These are phyloP conservation scores for Ceratitis capitata DNA, from an alignment of 1,140 invertebrate genomes.

Conservation along the genomic window DNA sequence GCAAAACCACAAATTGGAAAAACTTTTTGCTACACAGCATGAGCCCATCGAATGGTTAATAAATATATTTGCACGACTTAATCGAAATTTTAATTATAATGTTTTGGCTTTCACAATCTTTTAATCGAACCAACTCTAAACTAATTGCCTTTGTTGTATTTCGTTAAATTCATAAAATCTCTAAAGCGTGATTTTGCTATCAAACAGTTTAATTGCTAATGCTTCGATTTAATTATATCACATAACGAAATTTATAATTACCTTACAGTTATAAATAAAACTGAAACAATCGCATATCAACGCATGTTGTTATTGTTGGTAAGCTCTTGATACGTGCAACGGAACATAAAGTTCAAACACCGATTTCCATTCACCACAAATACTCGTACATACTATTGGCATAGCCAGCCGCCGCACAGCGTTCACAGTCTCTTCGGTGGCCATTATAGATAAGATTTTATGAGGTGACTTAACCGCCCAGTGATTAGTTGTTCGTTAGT, in stretches of 20 bases:
- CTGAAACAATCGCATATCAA: not conserved
- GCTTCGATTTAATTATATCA: slow-evolving; percentile 15
- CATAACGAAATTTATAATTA: slow-evolving; percentile 15
- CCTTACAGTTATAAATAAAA: not conserved
- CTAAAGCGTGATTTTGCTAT: not conserved
- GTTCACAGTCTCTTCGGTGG: not conserved
- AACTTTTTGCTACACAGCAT: too few species aligned
- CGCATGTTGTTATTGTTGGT: not conserved
- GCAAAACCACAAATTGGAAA: too few species aligned
- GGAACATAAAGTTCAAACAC: not conserved
- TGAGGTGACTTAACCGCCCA: not conserved
- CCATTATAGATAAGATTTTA: slow-evolving; percentile 24
- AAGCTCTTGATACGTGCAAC: not conserved
- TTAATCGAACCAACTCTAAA: not conserved
- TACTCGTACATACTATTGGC: not conserved
- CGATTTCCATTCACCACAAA: not conserved
- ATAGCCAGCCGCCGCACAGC: not conserved
- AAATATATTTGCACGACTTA: not conserved
- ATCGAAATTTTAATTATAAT: not conserved
- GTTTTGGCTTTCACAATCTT: not conserved
- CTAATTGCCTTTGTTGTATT: not conserved
- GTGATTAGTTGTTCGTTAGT: not conserved
- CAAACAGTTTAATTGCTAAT: not conserved
- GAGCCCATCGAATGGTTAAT: too few species aligned
- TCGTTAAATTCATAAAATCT: not conserved